These are phyloP conservation scores for Ranitomeya imitator DNA, from an alignment of 2,113 vertebrate species.

Conservation along the genomic window DNA sequence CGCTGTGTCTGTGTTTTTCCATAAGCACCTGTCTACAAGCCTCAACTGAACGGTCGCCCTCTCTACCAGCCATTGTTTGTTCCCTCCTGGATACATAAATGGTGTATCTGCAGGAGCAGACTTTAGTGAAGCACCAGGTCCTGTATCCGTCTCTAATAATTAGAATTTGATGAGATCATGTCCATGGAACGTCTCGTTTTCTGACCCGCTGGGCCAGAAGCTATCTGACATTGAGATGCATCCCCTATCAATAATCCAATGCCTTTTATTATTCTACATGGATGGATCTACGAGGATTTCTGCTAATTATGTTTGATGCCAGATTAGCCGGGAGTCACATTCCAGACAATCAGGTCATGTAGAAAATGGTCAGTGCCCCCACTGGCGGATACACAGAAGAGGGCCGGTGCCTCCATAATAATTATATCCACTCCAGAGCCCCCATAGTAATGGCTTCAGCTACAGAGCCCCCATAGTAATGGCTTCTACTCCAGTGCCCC, in stretches of 20 bases:
- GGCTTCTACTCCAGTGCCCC: too few species aligned
- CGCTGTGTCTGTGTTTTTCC: slow-evolving; percentile 35
- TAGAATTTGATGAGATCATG: not conserved
- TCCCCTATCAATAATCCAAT: too few species aligned
- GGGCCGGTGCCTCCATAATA: too few species aligned
- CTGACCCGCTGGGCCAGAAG: not conserved
- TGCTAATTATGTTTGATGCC: not conserved
- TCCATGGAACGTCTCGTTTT: not conserved
- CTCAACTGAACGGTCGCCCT: not conserved
- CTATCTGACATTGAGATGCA: not conserved
- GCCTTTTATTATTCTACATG: too few species aligned
- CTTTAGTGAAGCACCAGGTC: not conserved
- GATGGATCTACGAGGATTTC: too few species aligned
- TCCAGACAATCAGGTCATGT: not conserved
- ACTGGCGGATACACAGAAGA: too few species aligned
- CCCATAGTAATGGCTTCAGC: too few species aligned
- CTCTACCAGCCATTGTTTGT: slow-evolving; percentile 25
- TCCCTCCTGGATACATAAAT: not conserved
- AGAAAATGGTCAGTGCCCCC: not conserved
- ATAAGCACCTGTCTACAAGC: slow-evolving; percentile 33
- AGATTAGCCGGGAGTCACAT: not conserved
- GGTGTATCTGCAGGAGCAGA: slow-evolving; percentile 14
- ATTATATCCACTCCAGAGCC: too few species aligned
- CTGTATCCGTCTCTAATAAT: not conserved
- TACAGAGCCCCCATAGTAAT: too few species aligned